Evolutionary conservation across 1,140 invertebrate genomes (phyloP).

Genomic region (Oppia nitens): DNA sequence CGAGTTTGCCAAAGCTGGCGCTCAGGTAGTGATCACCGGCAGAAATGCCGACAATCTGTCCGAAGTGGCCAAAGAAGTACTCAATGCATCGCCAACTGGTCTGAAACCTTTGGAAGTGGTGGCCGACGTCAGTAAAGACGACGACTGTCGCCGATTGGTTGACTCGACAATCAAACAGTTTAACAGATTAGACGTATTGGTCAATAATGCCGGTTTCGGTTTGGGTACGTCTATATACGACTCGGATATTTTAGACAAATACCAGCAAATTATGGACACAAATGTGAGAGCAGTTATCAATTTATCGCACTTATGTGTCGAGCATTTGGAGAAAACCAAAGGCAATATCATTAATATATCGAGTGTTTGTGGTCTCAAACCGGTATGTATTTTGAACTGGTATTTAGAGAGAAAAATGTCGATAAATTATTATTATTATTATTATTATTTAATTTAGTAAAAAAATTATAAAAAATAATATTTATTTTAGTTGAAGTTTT

Average conservation of each 20-base stretch:
- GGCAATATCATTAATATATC: slow-evolving; percentile 77
- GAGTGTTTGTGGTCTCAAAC: slow-evolving; percentile 59
- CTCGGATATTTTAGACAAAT: slow-evolving; percentile 1
- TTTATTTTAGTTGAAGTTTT: slow-evolving; percentile 25
- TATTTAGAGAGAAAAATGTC: too few relatives aligned
- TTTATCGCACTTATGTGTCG: too few relatives aligned
- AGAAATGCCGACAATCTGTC: slow-evolving; percentile 4
- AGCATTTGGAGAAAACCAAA: slow-evolving; percentile 57
- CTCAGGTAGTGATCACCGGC: slow-evolving; percentile 12
- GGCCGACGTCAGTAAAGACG: too few relatives aligned
- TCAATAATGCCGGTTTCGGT: too few relatives aligned
- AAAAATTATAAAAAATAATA: not conserved
- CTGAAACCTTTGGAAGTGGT: too few relatives aligned
- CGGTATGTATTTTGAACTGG: slow-evolving; percentile 38
- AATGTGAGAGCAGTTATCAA: slow-evolving; percentile 4
- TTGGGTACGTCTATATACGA: not conserved
- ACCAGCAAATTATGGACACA: not conserved
- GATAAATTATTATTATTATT: slow-evolving; percentile 26
- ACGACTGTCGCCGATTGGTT: slow-evolving; percentile 61
- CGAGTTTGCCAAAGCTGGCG: slow-evolving; percentile 18
- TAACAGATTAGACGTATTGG: too few relatives aligned
- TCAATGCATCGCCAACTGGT: not conserved
- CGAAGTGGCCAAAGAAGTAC: too few relatives aligned
- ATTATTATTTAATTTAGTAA: slow-evolving; percentile 24
- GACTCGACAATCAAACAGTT: slow-evolving; percentile 72